These are phyloP conservation scores for Anticlea derivata DNA, from an alignment of 2,888 invertebrate species.

Conservation along the genomic window DNA sequence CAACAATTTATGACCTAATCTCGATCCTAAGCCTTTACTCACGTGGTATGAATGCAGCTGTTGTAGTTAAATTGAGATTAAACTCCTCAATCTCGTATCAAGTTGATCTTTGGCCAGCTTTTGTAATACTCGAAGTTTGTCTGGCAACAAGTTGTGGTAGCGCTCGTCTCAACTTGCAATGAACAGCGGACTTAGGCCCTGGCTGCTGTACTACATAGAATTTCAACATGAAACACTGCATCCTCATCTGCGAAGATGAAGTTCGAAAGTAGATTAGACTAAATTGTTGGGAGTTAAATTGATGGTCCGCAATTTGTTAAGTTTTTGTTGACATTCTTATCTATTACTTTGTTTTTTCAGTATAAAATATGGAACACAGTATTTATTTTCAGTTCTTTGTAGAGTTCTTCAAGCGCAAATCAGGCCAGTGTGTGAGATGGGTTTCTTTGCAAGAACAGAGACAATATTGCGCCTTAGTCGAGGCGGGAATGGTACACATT, in stretches of 20 bases:
- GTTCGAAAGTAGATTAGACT: constrained; percentile 22
- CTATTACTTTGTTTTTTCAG: too few species aligned
- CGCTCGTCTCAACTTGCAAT: constrained; percentile 33
- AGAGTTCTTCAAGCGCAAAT: constrained; percentile 6
- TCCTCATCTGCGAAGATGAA: constrained; percentile 39
- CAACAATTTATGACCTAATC: background rate
- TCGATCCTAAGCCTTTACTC: background rate
- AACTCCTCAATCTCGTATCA: constrained; percentile 10
- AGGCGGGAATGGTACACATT: constrained; percentile 37
- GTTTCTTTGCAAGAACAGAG: constrained; percentile 39
- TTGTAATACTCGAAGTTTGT: constrained; percentile 23
- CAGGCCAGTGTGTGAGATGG: background rate
- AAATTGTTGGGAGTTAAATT: constrained; percentile 22
- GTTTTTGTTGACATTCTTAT: background rate
- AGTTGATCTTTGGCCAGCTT: constrained; percentile 22
- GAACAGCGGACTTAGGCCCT: constrained; percentile 33
- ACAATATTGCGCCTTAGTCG: constrained; percentile 38
- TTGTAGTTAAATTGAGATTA: constrained; percentile 13
- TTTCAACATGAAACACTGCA: constrained; percentile 56
- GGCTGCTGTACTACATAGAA: constrained; percentile 38
- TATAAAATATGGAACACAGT: too few species aligned
- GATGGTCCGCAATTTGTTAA: constrained; percentile 10
- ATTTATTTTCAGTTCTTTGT: background rate
- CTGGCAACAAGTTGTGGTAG: constrained; percentile 38
- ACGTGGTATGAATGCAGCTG: constrained; percentile 10